Base-by-base conservation (phyloP, 2,113 vertebrate genomes). In the Vulpes vulpes region DNA sequence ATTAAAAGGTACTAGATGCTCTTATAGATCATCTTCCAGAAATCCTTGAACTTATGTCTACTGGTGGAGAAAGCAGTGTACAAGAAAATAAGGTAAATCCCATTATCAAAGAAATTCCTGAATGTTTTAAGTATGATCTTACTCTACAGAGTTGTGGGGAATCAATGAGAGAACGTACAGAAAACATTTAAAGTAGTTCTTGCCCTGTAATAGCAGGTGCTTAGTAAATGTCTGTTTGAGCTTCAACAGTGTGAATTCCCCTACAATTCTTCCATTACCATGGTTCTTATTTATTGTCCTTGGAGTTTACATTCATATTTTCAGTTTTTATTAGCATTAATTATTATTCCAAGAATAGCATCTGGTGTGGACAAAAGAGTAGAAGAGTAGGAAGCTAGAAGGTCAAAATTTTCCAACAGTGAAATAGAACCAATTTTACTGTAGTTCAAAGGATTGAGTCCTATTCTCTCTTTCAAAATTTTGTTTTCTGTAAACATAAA, bases 21-120 rank as follows among this genome's bases (percentile, higher is more conserved):
- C 98, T 99, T 67, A 98, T 99, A 98, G 99, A 99, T 98, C 99
- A 99, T 96, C 98, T 99, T 95, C 99, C 99, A 96, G 99, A 99
- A 98, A 99, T 99, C 96, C 98, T 99, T 94, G 99, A 99, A 97
- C 98, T 99, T 23, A 98, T 99, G 98, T 98, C 99, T 79, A 98
- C 99, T 71, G 98, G 99, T 98, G 99, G 99, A 97, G 99, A 99
- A 93, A 99, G 98, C 95, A 98, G 97, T 97, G 98, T 98, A 10
- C 98, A 99, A 89, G 99, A 99, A 97, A 99, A 98, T 98, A 99
- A 99, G 99, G 99, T 99, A 97, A 73, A 87, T 62, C 22, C 25
- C 11, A 35, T 60, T 32, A 43, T 89, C 78, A 89, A 5, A 69
- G n/a, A 38, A 16, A 14, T 30, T 49, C 81, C n/a, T 74, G 53